phyloP scores from a whole-genome alignment of 2,888 invertebrate species.

The Phorcus lineatus region DNA sequence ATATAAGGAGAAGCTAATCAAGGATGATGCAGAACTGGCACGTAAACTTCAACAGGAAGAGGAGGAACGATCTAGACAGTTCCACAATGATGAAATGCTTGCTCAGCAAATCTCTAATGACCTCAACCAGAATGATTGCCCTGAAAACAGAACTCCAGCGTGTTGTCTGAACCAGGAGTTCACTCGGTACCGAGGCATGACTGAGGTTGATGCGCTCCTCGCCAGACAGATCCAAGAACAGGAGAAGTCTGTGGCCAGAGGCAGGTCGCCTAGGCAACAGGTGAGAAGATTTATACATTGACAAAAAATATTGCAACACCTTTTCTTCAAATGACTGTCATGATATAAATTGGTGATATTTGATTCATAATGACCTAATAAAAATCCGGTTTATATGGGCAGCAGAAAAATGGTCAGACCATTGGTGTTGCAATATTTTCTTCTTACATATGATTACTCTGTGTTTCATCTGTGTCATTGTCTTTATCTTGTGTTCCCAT shows the following conservation, averaged over 20 bases:
- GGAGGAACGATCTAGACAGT: constrained; percentile 8
- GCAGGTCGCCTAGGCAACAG: too few species aligned
- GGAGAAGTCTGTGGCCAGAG: not conserved
- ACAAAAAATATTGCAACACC: too few species aligned
- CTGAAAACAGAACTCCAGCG: not conserved
- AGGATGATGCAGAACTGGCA: constrained; percentile 19
- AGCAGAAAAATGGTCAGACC: too few species aligned
- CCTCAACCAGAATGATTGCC: not conserved
- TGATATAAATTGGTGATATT: too few species aligned
- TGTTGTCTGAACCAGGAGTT: not conserved
- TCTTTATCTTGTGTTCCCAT: too few species aligned
- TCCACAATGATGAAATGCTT: not conserved
- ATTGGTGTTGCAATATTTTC: too few species aligned
- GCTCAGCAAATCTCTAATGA: not conserved
- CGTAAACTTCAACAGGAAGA: constrained; percentile 22
- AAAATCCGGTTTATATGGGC: too few species aligned
- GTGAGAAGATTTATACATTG: too few species aligned
- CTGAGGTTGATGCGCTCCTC: constrained; percentile 18
- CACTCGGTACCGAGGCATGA: not conserved
- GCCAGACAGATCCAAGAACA: constrained; percentile 31
- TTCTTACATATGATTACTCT: too few species aligned
- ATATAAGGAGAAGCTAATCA: not conserved
- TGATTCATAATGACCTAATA: too few species aligned
- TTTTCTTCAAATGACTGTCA: too few species aligned
- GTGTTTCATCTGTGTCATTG: too few species aligned